Conservation (phyloP, 2,797 vertebrate species). For the Sternotherus odoratus region DNA sequence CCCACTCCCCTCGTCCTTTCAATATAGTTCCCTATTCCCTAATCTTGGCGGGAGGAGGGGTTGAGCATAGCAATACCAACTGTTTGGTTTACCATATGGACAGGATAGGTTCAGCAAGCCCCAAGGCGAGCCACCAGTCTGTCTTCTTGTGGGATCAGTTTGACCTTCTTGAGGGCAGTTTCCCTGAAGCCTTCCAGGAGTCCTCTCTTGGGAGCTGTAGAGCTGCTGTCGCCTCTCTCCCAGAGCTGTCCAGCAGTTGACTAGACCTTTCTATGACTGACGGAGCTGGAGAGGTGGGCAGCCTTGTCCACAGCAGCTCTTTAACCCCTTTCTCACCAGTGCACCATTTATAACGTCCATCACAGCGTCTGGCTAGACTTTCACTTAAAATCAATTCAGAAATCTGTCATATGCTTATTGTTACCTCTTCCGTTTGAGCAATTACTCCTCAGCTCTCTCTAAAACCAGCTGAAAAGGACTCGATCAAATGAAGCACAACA, state of each 20-base stretch:
- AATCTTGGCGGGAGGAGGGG: neutral
- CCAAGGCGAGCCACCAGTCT: too few relatives aligned
- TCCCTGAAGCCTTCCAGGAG: neutral
- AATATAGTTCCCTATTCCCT: neutral
- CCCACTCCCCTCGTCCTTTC: neutral
- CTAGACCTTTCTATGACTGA: neutral
- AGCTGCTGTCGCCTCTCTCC: neutral
- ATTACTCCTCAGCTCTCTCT: conserved; percentile 32
- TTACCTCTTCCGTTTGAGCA: conserved; percentile 27
- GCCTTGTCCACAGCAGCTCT: neutral
- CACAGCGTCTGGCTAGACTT: conserved; percentile 38
- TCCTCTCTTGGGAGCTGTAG: neutral
- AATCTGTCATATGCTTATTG: conserved; percentile 43
- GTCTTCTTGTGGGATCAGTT: neutral
- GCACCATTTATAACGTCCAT: neutral
- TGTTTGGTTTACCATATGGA: too few relatives aligned
- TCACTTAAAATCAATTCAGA: conserved; percentile 54
- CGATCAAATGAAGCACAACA: conserved; percentile 26
- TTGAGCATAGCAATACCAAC: neutral
- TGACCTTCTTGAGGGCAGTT: neutral
- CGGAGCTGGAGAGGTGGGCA: neutral
- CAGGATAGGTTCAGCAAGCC: too few relatives aligned
- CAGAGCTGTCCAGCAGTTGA: neutral
- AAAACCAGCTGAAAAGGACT: conserved; percentile 34
- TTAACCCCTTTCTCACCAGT: neutral